Percentiles rank a stretch among this genome's conserved stretches.
Conservation (phyloP, 2,888 invertebrate genomes). For the Petrophora chlorosata region DNA sequence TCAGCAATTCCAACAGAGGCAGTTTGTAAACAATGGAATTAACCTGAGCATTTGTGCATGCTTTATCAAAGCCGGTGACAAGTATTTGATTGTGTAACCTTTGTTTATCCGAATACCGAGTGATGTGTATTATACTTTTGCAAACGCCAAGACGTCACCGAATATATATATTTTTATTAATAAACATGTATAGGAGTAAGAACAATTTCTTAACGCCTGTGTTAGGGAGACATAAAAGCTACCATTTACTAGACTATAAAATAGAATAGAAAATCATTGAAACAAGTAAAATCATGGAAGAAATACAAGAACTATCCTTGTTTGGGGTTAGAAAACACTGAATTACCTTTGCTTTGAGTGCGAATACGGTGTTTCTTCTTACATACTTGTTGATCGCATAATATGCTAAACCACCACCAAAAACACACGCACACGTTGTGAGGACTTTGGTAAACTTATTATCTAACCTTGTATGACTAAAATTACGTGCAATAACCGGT, state of each 20-base stretch:
- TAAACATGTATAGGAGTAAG: too few species aligned
- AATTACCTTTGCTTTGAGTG: conserved; percentile 77
- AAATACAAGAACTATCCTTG: neutral
- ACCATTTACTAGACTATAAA: too few species aligned
- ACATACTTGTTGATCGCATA: conserved; percentile 67
- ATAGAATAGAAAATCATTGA: conserved; percentile 2
- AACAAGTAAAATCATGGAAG: neutral
- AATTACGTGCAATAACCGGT: conserved; percentile 60
- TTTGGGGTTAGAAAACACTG: neutral
- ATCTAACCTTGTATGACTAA: conserved; percentile 59
- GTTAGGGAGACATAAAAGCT: too few species aligned
- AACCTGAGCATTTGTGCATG: too few species aligned
- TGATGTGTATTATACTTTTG: too few species aligned
- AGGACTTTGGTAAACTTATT: conserved; percentile 59
- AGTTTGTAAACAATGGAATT: too few species aligned
- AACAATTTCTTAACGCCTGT: too few species aligned
- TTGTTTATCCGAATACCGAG: too few species aligned
- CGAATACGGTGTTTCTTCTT: conserved; percentile 68
- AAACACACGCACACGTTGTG: conserved; percentile 71
- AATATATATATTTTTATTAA: neutral
- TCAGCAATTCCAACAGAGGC: too few species aligned
- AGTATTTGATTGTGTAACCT: too few species aligned
- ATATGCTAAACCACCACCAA: conserved; percentile 68
- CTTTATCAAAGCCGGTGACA: too few species aligned
- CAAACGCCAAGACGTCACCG: neutral